Percentiles rank a stretch among this genome's conserved stretches.
These are phyloP conservation scores for Hypena proboscidalis DNA, from an alignment of 2,888 invertebrate genomes.

Conservation along the genomic window DNA sequence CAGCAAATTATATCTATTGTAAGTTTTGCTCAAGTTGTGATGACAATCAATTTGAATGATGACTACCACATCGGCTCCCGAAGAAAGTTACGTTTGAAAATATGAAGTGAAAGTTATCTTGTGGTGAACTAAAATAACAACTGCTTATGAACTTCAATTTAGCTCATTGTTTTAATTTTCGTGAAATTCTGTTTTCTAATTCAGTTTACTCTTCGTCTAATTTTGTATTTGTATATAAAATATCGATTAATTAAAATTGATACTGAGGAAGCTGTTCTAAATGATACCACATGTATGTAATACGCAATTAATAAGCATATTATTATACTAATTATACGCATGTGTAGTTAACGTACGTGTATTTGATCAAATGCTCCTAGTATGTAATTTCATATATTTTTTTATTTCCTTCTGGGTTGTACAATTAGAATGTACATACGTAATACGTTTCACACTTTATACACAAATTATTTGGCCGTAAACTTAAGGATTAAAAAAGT, in stretches of 20 bases:
- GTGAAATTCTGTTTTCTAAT: background rate
- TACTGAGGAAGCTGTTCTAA: conserved; percentile 7
- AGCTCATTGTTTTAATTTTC: too few species aligned
- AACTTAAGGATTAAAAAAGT: conserved; percentile 14
- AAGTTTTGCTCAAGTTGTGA: conserved; percentile 32
- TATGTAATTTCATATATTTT: conserved; percentile 8
- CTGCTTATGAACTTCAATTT: too few species aligned
- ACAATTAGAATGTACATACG: too few species aligned
- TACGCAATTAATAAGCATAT: conserved; percentile 1
- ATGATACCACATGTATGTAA: background rate
- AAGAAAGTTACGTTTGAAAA: conserved; percentile 36
- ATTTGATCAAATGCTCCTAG: conserved; percentile 12
- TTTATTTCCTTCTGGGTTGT: too few species aligned
- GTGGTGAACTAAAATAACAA: conserved; percentile 7
- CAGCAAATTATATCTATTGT: conserved; percentile 28
- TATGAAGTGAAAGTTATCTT: conserved; percentile 42
- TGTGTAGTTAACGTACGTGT: background rate
- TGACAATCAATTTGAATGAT: conserved; percentile 44
- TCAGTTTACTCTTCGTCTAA: background rate
- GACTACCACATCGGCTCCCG: conserved; percentile 27
- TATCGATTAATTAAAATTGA: conserved; percentile 2
- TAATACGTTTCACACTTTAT: too few species aligned
- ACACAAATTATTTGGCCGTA: conserved; percentile 19
- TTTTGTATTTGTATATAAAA: background rate
- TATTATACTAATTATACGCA: background rate